Evolutionary conservation across 1,140 invertebrate genomes (phyloP), one percentile per base, ranked within the genome.

Genomic region (Dendroctonus valens): DNA sequence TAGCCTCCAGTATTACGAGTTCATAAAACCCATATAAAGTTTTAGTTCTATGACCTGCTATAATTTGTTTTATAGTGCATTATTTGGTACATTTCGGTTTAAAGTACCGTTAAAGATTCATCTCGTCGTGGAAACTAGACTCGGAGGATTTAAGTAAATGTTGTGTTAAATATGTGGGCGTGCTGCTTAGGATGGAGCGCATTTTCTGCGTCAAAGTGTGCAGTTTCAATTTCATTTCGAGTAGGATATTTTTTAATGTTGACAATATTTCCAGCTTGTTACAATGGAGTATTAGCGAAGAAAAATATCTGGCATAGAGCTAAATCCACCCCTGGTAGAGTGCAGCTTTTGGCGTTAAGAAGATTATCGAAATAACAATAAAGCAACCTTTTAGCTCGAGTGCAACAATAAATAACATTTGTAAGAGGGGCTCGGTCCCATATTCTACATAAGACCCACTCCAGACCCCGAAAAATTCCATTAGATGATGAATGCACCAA

Each of bases 351-450:
- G 65, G 65, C 65, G 65, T 67, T 67, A 67, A 67, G 65, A 60
- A 51, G 65, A 57, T 67, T 67, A 67, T 65, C 62, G 58, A 67
- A 42, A 51, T 57, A 60, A 67, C 65, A 67, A 67, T 67, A 57
- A 67, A 60, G 58, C 48, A 67, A 60, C 65, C 65, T 67, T 67
- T 67, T 57, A 58, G 65, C 48, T 67, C 57, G 63, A 59, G 57
- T 46, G 57, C 46, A 53, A 67, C 65, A 67, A 67, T 67, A 60
- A 67, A 67, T 67, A 67, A 67, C 65, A 60, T 67, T 60, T 44
- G 57, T 60, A 67, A 66, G 55, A 64, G 54, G 53, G 41, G 15
- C 53, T 6, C 48, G 59, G 60, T 52, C 48, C 48, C 48, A 52
- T 61, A 61, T 52, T 64, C 42, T 64, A 64, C 58, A 64, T 55